Evolutionary conservation across 1,140 invertebrate genomes (phyloP).

Genomic region (Drosophila suzukii): DNA sequence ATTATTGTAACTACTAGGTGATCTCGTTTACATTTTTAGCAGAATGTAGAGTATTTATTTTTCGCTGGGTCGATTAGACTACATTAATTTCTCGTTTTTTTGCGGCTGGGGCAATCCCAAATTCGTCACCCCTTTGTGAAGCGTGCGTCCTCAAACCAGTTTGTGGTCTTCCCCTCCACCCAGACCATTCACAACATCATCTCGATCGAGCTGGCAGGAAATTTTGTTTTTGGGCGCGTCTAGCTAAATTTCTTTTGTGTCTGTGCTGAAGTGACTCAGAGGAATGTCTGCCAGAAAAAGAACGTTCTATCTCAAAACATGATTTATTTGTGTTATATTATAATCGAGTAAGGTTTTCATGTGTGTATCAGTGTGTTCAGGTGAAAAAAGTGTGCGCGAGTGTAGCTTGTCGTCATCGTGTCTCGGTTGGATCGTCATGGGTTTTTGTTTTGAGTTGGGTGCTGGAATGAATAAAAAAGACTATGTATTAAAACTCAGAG

Average conservation of each 20-base stretch:
- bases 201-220: conserved; percentile 7
- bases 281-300: conserved; percentile 23
- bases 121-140: conserved; percentile 62
- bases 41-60: conserved; percentile 1
- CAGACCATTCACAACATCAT: not conserved
- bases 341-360: conserved; percentile 30
- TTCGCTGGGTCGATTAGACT: conserved; percentile 3
- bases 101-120: conserved; percentile 74
- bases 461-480: conserved; percentile 8
- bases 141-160: conserved; percentile 56
- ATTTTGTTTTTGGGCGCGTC: conserved; percentile 29
- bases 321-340: conserved; percentile 57
- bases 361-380: conserved; percentile 13
- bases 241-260: conserved; percentile 4
- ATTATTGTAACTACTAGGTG: too few relatives aligned
- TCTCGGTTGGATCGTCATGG: conserved; percentile 59
- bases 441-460: conserved; percentile 31
- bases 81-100: conserved; percentile 50
- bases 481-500: too few relatives aligned
- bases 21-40: not conserved
- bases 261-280: conserved; percentile 45
- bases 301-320: conserved; percentile 52
- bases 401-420: conserved; percentile 43
- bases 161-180: conserved; percentile 13
- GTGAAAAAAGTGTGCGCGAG: not conserved